Evolutionary conservation across 2,888 invertebrate genomes (phyloP).

Genomic region (Cecidostiba fungosa): DNA sequence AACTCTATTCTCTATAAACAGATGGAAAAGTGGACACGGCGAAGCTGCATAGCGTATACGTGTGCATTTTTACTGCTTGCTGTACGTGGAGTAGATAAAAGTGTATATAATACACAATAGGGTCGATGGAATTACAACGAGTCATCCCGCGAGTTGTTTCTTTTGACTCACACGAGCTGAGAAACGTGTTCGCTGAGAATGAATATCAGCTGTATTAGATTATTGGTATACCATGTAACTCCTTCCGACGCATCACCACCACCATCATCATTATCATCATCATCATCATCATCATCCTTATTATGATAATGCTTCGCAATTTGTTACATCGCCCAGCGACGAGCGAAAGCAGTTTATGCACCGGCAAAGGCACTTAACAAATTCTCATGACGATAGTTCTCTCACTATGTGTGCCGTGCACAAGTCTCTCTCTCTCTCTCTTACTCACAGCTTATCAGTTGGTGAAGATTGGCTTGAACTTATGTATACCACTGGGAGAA

Average conservation of each 20-base stretch:
- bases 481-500: background rate
- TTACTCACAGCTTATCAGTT: slow-evolving; percentile 10
- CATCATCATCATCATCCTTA: background rate
- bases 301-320: background rate
- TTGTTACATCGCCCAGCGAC: background rate
- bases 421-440: background rate
- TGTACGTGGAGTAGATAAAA: background rate
- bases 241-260: background rate
- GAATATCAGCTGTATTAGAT: background rate
- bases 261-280: background rate
- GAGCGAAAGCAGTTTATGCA: slow-evolving; percentile 13
- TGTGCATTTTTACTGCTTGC: too few species aligned
- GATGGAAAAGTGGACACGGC: background rate
- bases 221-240: background rate
- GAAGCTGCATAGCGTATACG: too few species aligned
- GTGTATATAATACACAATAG: background rate
- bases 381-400: slow-evolving; percentile 8
- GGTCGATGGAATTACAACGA: background rate
- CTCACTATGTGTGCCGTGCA: background rate
- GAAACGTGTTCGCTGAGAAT: background rate
- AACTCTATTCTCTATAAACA: background rate
- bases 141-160: background rate
- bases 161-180: background rate
- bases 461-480: slow-evolving; percentile 1
- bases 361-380: slow-evolving; percentile 9